Base-by-base conservation (phyloP, 1,140 invertebrate species). In the Neodiprion virginianus region DNA sequence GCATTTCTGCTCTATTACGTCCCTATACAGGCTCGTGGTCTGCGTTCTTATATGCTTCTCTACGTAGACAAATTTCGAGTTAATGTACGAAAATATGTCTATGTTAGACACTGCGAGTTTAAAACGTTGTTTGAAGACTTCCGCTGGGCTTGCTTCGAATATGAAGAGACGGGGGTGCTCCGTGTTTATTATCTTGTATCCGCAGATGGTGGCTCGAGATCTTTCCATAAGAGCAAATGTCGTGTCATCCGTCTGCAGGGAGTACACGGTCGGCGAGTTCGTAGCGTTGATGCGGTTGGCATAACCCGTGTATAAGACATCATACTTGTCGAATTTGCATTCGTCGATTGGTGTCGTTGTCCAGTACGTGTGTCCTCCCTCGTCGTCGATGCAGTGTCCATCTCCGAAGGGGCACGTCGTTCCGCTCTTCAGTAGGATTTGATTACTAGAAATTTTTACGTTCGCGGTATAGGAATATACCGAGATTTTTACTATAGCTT, bases 1-100 rank as follows among this genome's bases (percentile, higher is more conserved):
- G 61, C 80, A 81, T 68, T 72, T 48, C 47, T 80, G 78, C 8
- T 9, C 23, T 1, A 79, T 61, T 0, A 81, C 11, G 67, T 79
- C 75, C 5, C 47, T 12, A 40, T 80, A 78, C 12, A 80, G 14
- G 0, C 48, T 61, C 49, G 74, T 61, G 0, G 78, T 49, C 76
- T 77, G 67, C 0, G 5, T 73, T 53, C 72, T 69, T 8, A 78
- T 53, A 69, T 76, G 76, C 75, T 77, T 77, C 71, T 81, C 79
- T 0, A 80, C 74, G 47, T 78, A 81, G 10, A 81, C 70, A 48
- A 81, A 78, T 74, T 81, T 82, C 7, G 77, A 75, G 65, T 82
- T 82, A 0, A 80, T 53, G 21, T 79, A 80, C 4, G 73, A 48
- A 67, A 77, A 75, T 1, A 77, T 69, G n/a, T 72, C 73, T 3